Base-by-base conservation (phyloP, 2,113 vertebrate species). In the Pungitius pungitius region DNA sequence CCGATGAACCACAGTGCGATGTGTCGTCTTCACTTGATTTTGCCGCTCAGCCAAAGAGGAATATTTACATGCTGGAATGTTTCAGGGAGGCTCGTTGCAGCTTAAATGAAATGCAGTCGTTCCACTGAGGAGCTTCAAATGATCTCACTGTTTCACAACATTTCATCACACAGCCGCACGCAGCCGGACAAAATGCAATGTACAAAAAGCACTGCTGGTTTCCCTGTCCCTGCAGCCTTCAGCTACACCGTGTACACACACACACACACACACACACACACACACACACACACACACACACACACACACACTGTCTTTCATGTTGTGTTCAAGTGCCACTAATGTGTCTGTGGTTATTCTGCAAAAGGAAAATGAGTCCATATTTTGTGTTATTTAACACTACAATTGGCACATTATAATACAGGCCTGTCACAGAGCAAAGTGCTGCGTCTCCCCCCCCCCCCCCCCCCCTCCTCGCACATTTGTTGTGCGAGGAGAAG, bases 391-490 rank as follows among this genome's bases (percentile, higher is more conserved):
- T 11, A 27, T 63, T 45, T 45, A 20, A 20, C 17, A 39, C 57
- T 14, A 13, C 5, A 37, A 26, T 7, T 24, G 6, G 6, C 18
- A 40, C 2, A 11, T 12, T 40, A 13, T 13, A 12, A 13, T 13
- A 40, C 39, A 11, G 39, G 18, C 18, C 22, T 52, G 64, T 64
- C 58, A 8, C n/a, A 45, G 43, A 63, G 60, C 63, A 77, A 66
- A 17, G 20, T 62, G 62, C 70, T 54, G 43, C 39, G 56, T 70
- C 63, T 71, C 18, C 20, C 58, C 60, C 58, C 58, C 66, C 69
- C 62, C 69, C 63, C 26, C 82, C 51, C 60, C 66, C 59, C 64
- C 45, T 18, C 7, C 39, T n/a, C n/a, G n/a, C n/a, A n/a, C 33
- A 8, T 35, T 35, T 35, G 33, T 35, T 35, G 30, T 30, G 30